Conservation (phyloP, 2,797 vertebrate genomes). For the Ptychadena robeensis region DNA sequence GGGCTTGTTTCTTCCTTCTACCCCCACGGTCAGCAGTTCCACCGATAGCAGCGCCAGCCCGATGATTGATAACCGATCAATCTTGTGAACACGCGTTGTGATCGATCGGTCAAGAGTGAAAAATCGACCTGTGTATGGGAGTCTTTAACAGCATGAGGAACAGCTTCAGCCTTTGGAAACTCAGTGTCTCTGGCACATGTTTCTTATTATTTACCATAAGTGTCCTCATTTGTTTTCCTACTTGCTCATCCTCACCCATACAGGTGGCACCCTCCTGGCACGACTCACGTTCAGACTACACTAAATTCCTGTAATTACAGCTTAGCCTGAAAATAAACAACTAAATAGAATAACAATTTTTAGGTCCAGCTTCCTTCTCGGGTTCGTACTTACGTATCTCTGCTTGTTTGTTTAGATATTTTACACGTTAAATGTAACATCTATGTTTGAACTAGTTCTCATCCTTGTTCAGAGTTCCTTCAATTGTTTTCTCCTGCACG, state of each 20-base stretch:
- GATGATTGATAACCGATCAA: too few relatives aligned
- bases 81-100: too few relatives aligned
- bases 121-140: too few relatives aligned
- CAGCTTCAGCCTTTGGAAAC: too few relatives aligned
- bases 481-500: slow-evolving; percentile 1
- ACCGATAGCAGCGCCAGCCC: too few relatives aligned
- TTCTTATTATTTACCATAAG: neutral
- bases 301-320: neutral
- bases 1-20: too few relatives aligned
- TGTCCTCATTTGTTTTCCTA: too few relatives aligned
- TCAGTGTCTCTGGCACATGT: neutral
- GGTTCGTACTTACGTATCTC: neutral
- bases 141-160: too few relatives aligned
- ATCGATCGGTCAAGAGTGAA: too few relatives aligned
- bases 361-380: slow-evolving; percentile 23
- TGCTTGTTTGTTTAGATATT: slow-evolving; percentile 21
- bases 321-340: neutral
- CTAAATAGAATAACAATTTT: too few relatives aligned
- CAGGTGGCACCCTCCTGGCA: neutral
- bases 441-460: slow-evolving; percentile 22
- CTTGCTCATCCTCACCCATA: neutral
- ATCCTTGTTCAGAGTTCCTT: neutral
- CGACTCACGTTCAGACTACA: too few relatives aligned
- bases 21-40: too few relatives aligned
- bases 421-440: neutral